Percentiles rank a stretch among this genome's conserved stretches.
Evolutionary conservation across 1,140 invertebrate species (phyloP).

Genomic region (Hycleus cichorii): DNA sequence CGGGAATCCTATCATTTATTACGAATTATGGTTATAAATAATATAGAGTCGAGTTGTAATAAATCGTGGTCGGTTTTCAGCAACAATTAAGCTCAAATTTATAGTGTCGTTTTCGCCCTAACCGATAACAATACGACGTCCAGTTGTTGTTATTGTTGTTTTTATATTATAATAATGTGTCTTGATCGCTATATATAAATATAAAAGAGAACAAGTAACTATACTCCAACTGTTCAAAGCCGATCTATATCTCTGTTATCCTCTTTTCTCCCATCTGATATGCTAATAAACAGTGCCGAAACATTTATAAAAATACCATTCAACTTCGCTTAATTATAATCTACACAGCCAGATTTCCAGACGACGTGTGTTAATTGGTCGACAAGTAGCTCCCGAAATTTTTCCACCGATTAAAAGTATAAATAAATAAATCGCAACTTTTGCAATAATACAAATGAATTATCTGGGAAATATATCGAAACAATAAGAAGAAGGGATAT

Average conservation of each 20-base stretch:
- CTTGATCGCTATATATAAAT: too few species aligned
- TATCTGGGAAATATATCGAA: slow-evolving; percentile 15
- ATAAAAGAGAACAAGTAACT: not conserved
- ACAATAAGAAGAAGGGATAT: slow-evolving; percentile 1
- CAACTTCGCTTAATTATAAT: not conserved
- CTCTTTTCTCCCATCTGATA: slow-evolving; percentile 1
- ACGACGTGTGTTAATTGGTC: slow-evolving; percentile 4
- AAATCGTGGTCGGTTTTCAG: slow-evolving; percentile 28
- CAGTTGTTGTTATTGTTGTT: too few species aligned
- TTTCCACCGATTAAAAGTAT: too few species aligned
- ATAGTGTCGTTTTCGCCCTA: slow-evolving; percentile 20
- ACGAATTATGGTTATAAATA: slow-evolving; percentile 27
- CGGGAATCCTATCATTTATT: slow-evolving; percentile 27
- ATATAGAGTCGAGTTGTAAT: slow-evolving; percentile 19
- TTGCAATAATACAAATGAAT: not conserved
- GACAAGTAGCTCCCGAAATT: too few species aligned
- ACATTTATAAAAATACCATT: too few species aligned
- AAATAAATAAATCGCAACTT: too few species aligned
- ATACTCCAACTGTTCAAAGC: slow-evolving; percentile 12
- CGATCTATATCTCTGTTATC: slow-evolving; percentile 4
- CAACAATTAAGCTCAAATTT: slow-evolving; percentile 29
- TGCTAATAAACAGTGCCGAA: slow-evolving; percentile 4
- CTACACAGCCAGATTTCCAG: slow-evolving; percentile 3
- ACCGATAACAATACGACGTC: slow-evolving; percentile 20
- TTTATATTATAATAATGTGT: too few species aligned